Conservation (phyloP, 2,888 invertebrate genomes). For the Nomada fabriciana region DNA sequence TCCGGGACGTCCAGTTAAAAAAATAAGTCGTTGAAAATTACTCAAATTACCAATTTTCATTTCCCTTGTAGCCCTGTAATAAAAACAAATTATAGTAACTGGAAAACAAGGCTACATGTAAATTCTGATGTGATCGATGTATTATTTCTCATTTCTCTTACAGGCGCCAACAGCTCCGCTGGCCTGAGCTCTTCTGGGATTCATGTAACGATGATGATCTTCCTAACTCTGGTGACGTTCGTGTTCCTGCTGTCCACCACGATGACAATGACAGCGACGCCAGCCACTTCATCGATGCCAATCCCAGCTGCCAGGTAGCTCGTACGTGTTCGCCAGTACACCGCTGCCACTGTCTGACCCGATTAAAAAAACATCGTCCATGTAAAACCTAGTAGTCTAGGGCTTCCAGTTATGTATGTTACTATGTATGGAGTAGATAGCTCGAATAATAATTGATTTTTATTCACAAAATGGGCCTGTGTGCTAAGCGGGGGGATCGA, state of each 20-base stretch:
- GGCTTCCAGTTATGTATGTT: constrained; percentile 84
- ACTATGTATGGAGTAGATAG: constrained; percentile 83
- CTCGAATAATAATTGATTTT: constrained; percentile 78
- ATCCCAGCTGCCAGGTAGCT: constrained; percentile 72
- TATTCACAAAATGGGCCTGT: constrained; percentile 69
- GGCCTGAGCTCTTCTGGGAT: constrained; percentile 47
- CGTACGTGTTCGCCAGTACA: constrained; percentile 62
- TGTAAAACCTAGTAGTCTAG: constrained; percentile 84
- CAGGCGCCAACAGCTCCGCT: constrained; percentile 47
- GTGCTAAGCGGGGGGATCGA: constrained; percentile 39
- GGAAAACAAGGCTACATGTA: no score
- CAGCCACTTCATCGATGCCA: constrained; percentile 21
- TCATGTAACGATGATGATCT: constrained; percentile 50
- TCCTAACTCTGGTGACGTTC: constrained; percentile 26
- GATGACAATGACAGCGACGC: constrained; percentile 45
- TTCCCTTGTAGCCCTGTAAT: no score
- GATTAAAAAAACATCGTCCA: constrained; percentile 81
- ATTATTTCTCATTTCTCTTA: background rate
- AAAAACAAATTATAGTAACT: no score
- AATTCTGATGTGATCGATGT: background rate
- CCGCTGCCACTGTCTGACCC: constrained; percentile 76
- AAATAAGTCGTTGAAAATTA: no score
- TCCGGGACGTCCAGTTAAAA: no score
- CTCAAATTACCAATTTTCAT: no score
- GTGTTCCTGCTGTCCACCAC: constrained; percentile 55